Conservation (phyloP, 2,113 vertebrate species). For the Piaya cayana region DNA sequence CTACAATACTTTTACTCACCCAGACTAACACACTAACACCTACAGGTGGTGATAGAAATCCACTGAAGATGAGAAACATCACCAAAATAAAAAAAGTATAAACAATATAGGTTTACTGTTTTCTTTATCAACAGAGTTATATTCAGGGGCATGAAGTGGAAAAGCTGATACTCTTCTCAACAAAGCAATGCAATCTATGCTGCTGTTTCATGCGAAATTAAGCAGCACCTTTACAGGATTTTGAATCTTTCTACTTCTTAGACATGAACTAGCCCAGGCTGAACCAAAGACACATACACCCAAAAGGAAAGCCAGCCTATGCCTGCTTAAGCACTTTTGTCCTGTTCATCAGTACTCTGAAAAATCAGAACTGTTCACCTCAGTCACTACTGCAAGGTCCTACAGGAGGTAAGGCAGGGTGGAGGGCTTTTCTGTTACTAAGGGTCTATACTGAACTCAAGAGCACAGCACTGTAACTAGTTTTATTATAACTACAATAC, state of each 20-base stretch:
- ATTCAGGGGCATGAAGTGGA: background rate
- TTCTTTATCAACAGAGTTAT: background rate
- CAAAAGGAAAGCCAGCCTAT: background rate
- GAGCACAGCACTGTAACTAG: fast-evolving
- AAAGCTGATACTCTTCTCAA: background rate
- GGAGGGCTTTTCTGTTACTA: background rate
- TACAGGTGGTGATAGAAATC: background rate
- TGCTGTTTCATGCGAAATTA: background rate
- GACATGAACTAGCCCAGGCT: background rate
- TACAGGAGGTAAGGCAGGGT: background rate
- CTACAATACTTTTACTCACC: background rate
- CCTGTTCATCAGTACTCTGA: background rate
- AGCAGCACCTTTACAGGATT: background rate
- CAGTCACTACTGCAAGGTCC: background rate
- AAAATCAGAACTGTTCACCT: background rate
- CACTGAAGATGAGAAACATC: background rate
- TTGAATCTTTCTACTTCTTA: background rate
- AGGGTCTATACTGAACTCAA: background rate
- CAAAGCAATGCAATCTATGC: background rate
- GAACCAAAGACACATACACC: fast-evolving
- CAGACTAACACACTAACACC: background rate
- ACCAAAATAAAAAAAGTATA: background rate
- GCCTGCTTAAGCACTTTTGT: background rate
- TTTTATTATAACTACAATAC: background rate
- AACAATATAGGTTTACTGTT: background rate